phyloP scores from a whole-genome alignment of 1,140 invertebrate genomes.

The Brachionus manjavacas region DNA sequence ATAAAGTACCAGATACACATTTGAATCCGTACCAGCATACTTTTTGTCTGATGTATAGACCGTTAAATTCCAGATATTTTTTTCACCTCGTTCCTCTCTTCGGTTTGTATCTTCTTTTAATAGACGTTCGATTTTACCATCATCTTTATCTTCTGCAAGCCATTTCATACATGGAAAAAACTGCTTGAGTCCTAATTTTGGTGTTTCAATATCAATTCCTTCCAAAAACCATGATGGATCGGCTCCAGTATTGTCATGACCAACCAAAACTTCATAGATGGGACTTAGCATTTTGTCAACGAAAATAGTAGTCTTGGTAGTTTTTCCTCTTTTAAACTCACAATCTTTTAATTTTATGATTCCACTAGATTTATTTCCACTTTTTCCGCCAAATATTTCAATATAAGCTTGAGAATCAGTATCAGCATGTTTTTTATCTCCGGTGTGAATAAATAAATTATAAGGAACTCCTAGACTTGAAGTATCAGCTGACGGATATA shows the following conservation, averaged over 20 bases:
- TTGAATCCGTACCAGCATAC: conserved; percentile 53
- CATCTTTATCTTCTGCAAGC: conserved; percentile 53
- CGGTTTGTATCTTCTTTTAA: conserved; percentile 51
- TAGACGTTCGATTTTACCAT: conserved; percentile 52
- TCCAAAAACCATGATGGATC: conserved; percentile 56
- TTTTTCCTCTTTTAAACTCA: conserved; percentile 51
- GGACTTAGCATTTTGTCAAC: conserved; percentile 53
- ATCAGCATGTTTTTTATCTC: conserved; percentile 51
- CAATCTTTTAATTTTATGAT: conserved; percentile 54
- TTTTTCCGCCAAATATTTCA: conserved; percentile 51
- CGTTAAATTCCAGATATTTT: conserved; percentile 49
- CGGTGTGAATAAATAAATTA: conserved; percentile 53
- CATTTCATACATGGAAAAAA: conserved; percentile 55
- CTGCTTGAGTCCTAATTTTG: conserved; percentile 54
- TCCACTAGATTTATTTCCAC: conserved; percentile 49
- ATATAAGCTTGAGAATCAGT: conserved; percentile 55
- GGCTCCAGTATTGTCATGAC: conserved; percentile 54
- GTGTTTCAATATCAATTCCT: conserved; percentile 52
- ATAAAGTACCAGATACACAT: conserved; percentile 52
- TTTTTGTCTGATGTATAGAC: conserved; percentile 52
- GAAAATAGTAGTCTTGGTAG: conserved; percentile 54
- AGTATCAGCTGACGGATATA: conserved; percentile 47
- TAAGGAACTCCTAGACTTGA: conserved; percentile 50
- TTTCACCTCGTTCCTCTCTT: conserved; percentile 46
- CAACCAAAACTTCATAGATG: conserved; percentile 52